Evolutionary conservation across 1,140 invertebrate genomes (phyloP).

Genomic region (Dreissena rostriformis): DNA sequence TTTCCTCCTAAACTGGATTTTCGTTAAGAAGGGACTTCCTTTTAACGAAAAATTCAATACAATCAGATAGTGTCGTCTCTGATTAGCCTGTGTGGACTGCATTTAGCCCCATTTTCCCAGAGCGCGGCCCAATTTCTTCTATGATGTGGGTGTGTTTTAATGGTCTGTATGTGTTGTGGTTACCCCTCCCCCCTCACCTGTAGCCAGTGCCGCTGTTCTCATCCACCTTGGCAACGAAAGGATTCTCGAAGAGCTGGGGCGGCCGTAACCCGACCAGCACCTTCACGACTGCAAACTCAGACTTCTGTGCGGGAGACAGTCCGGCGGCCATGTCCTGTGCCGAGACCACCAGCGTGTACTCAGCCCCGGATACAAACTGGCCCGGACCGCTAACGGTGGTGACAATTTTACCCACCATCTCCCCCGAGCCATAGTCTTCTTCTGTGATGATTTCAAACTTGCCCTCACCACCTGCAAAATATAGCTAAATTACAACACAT

Average conservation of each 20-base stretch:
- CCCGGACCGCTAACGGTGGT: conserved; percentile 67
- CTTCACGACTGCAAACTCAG: conserved; percentile 64
- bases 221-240: conserved; percentile 64
- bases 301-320: conserved; percentile 50
- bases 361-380: conserved; percentile 58
- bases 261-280: conserved; percentile 67
- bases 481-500: no score
- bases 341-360: conserved; percentile 67
- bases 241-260: conserved; percentile 72
- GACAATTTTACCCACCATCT: conserved; percentile 65
- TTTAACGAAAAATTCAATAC: no score
- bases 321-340: conserved; percentile 63
- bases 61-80: no score
- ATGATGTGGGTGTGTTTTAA: not conserved
- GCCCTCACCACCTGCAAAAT: conserved; percentile 60
- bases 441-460: conserved; percentile 65
- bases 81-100: no score
- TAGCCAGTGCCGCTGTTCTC: conserved; percentile 69
- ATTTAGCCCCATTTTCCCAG: no score
- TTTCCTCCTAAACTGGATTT: no score
- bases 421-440: conserved; percentile 49
- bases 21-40: no score
- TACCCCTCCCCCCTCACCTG: conserved; percentile 60
- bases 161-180: not conserved
- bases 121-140: no score